phyloP scores from a whole-genome alignment of 2,113 vertebrate genomes.

The Seriola aureovittata region DNA sequence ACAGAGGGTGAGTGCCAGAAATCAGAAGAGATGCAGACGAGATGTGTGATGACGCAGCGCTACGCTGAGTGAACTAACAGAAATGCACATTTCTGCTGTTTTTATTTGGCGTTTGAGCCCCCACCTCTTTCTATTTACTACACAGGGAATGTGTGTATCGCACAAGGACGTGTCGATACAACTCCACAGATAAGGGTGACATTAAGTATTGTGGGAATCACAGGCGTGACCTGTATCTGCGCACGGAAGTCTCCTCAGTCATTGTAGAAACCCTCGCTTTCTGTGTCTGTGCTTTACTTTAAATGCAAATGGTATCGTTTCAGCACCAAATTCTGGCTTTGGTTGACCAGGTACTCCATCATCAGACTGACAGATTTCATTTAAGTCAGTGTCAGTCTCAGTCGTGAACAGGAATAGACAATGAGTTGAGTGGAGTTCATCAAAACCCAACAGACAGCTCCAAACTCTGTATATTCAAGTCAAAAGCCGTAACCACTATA shows the following conservation, averaged over 20 bases:
- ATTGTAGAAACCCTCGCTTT: neutral
- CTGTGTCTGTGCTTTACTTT: neutral
- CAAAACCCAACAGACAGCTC: neutral
- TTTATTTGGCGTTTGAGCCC: no score
- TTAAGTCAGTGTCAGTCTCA: neutral
- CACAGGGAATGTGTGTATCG: fast-evolving
- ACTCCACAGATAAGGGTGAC: neutral
- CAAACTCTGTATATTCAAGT: neutral
- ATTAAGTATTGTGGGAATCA: neutral
- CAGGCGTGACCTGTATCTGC: neutral
- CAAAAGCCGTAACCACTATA: neutral
- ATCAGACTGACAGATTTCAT: neutral
- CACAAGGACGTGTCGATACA: neutral
- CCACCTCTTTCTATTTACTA: no score
- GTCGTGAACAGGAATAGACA: no score
- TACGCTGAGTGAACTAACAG: no score
- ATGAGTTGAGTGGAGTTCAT: neutral
- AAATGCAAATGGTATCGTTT: neutral
- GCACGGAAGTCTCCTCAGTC: neutral
- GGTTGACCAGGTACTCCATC: no score
- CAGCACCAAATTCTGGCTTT: neutral
- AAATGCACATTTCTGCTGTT: no score
- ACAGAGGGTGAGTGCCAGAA: constrained; percentile 7
- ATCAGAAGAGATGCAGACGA: neutral
- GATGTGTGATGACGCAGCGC: no score